These are phyloP conservation scores for Eupithecia exiguata DNA, from an alignment of 2,888 invertebrate genomes.

Conservation along the genomic window DNA sequence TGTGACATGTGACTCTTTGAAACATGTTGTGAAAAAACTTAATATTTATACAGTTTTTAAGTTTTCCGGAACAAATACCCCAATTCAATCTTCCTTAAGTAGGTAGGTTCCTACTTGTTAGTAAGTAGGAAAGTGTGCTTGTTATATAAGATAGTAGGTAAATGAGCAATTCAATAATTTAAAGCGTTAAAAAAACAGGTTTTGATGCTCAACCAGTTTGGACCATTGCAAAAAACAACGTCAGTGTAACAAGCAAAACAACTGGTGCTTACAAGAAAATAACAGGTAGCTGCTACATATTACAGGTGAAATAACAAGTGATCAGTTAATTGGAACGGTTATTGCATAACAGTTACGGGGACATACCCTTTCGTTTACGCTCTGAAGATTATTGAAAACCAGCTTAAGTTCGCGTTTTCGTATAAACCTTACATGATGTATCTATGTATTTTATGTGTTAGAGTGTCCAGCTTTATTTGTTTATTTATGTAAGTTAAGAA, in stretches of 20 bases:
- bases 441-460: too few relatives aligned
- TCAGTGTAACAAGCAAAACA: slow-evolving; percentile 48
- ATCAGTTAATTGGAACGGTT: slow-evolving; percentile 51
- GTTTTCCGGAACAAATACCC: too few relatives aligned
- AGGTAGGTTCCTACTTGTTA: not conserved
- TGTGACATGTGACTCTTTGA: not conserved
- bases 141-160: not conserved
- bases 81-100: not conserved
- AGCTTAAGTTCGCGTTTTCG: not conserved
- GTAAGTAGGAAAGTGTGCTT: not conserved
- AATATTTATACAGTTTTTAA: too few relatives aligned
- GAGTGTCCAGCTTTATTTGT: too few relatives aligned
- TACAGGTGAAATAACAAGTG: slow-evolving; percentile 27
- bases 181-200: slow-evolving; percentile 14
- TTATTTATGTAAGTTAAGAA: too few relatives aligned
- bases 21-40: not conserved
- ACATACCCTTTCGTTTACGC: not conserved
- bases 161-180: not conserved
- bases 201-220: slow-evolving; percentile 20
- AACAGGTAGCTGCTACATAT: slow-evolving; percentile 7
- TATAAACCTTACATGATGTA: too few relatives aligned
- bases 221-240: slow-evolving; percentile 16
- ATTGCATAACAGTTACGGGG: slow-evolving; percentile 61
- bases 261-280: slow-evolving; percentile 36
- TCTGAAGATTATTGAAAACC: not conserved